Conservation (phyloP, 2,113 vertebrate genomes). For the Notothenia rossii region DNA sequence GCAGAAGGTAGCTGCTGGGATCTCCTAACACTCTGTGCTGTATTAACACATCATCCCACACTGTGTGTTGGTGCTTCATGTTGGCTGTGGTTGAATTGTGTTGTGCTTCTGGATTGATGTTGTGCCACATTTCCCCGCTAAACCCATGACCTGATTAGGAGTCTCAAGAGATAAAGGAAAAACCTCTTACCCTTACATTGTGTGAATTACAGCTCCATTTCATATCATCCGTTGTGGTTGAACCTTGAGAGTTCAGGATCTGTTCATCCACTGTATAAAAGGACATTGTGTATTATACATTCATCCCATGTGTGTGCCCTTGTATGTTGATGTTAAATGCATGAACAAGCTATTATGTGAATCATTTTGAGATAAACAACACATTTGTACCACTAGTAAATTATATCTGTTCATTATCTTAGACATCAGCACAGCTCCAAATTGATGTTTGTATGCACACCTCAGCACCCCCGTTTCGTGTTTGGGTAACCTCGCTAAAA, state of each 20-base stretch:
- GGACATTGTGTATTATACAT: background rate
- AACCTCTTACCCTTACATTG: constrained; percentile 5
- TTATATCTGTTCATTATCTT: constrained; percentile 16
- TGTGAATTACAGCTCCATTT: constrained; percentile 14
- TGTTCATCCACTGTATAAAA: background rate
- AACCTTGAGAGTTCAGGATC: constrained; percentile 10
- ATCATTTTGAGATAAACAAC: constrained; percentile 15
- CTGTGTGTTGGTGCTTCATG: constrained; percentile 68
- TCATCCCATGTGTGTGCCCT: constrained; percentile 8
- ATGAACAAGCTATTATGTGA: constrained; percentile 31
- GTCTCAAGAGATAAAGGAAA: constrained; percentile 14
- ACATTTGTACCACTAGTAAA: constrained; percentile 1
- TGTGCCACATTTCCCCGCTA: constrained; percentile 35
- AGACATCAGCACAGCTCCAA: constrained; percentile 20
- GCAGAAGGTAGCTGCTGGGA: constrained; percentile 99
- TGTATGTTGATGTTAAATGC: constrained; percentile 20
- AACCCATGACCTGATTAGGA: constrained; percentile 47
- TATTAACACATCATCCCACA: constrained; percentile 88
- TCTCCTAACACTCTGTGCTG: constrained; percentile 87
- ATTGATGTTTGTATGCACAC: constrained; percentile 41
- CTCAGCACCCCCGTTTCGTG: constrained; percentile 28
- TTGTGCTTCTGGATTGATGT: constrained; percentile 55
- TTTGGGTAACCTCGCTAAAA: constrained; percentile 51
- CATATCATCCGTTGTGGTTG: constrained; percentile 8
- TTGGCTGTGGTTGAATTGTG: constrained; percentile 55